These are phyloP conservation scores for Lerema accius DNA, from an alignment of 1,140 invertebrate genomes.

Conservation along the genomic window DNA sequence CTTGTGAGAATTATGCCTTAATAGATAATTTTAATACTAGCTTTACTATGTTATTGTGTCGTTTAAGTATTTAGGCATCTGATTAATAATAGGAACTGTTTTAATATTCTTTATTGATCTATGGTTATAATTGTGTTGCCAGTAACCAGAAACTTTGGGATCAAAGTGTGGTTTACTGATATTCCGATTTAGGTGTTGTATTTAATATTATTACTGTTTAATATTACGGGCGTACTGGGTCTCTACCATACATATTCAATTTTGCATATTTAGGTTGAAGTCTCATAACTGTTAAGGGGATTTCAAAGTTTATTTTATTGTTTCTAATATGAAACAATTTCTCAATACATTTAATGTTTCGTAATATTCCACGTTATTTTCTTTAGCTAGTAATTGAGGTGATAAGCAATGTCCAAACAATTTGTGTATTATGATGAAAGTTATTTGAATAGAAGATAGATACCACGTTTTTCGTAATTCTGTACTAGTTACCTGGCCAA, in stretches of 20 bases:
- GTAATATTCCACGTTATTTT: background rate
- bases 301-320: too few species aligned
- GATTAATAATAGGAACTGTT: conserved; percentile 11
- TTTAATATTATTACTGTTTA: background rate
- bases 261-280: too few species aligned
- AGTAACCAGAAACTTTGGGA: conserved; percentile 52
- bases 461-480: background rate
- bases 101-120: conserved; percentile 20
- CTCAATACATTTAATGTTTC: background rate
- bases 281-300: too few species aligned
- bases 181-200: conserved; percentile 16
- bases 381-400: background rate
- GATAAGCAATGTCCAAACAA: background rate
- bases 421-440: background rate
- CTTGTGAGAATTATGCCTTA: conserved; percentile 27
- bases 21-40: conserved; percentile 19
- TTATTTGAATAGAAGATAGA: background rate
- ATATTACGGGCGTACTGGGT: too few species aligned
- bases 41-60: conserved; percentile 34
- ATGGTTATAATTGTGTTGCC: conserved; percentile 13
- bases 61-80: conserved; percentile 35
- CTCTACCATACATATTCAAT: too few species aligned
- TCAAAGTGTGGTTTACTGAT: conserved; percentile 55
- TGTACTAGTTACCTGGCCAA: background rate
- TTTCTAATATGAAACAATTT: too few species aligned